Evolutionary conservation across 2,797 vertebrate species (phyloP).

Genomic region (Euthynnus affinis): DNA sequence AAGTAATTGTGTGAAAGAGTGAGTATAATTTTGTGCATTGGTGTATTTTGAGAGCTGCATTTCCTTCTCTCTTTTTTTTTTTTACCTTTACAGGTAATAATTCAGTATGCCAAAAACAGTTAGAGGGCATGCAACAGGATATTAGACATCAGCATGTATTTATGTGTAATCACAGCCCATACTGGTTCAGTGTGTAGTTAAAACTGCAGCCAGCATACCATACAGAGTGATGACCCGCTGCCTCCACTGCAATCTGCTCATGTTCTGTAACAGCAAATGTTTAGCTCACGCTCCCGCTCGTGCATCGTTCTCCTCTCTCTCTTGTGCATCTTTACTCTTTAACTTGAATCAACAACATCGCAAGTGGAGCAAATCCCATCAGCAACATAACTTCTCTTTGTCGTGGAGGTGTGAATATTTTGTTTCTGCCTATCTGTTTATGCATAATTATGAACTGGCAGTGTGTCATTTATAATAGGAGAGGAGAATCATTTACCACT

Average conservation of each 20-base stretch:
- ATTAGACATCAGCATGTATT: background rate
- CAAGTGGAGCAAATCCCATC: conserved; percentile 38
- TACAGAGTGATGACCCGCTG: conserved; percentile 31
- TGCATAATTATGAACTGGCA: conserved; percentile 57
- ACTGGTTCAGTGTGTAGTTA: background rate
- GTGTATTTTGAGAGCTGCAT: conserved; percentile 5
- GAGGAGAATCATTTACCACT: conserved; percentile 57
- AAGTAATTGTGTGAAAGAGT: background rate
- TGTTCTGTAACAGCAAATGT: conserved; percentile 43
- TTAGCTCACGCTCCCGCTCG: conserved; percentile 16
- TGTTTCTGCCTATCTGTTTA: conserved; percentile 44
- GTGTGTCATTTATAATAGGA: conserved; percentile 49
- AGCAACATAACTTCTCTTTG: conserved; percentile 35
- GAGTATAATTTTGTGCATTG: background rate
- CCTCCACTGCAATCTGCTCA: conserved; percentile 55
- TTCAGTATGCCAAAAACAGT: background rate
- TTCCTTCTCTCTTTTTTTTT: too few relatives aligned
- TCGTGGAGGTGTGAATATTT: conserved; percentile 52
- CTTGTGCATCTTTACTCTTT: conserved; percentile 37
- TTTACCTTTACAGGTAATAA: conserved; percentile 8
- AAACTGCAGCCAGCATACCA: conserved; percentile 6
- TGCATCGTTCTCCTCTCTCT: background rate
- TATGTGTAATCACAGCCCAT: conserved; percentile 2
- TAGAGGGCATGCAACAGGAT: background rate
- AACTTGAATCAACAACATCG: conserved; percentile 65